Evolutionary conservation across 2,113 vertebrate species (phyloP).

Genomic region (Dascyllus trimaculatus): DNA sequence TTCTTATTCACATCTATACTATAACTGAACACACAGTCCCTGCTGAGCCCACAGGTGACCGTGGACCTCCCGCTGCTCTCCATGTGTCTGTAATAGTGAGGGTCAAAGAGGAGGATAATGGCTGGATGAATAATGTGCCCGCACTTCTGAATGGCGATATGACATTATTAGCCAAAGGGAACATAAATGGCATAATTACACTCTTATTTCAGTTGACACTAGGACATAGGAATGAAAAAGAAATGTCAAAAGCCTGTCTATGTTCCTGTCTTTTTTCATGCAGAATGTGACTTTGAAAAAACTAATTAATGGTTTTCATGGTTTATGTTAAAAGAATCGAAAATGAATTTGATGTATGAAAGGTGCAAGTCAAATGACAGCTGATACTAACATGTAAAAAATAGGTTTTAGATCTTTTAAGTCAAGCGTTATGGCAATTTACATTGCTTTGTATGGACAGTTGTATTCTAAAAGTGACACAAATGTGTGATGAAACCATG

Average conservation of each 20-base stretch:
- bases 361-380: not conserved
- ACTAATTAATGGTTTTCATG: too few relatives aligned
- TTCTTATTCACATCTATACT: not conserved
- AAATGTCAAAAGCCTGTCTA: not conserved
- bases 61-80: not conserved
- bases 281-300: too few relatives aligned
- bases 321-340: not conserved
- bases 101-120: constrained; percentile 31
- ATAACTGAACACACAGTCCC: not conserved
- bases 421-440: too few relatives aligned
- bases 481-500: too few relatives aligned
- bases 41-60: not conserved
- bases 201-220: not conserved
- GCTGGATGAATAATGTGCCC: constrained; percentile 16
- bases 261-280: not conserved
- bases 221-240: not conserved
- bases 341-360: not conserved
- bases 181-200: constrained; percentile 1
- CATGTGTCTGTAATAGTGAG: constrained; percentile 7
- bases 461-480: too few relatives aligned
- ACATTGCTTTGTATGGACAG: too few relatives aligned
- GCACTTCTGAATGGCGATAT: not conserved
- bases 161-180: constrained; percentile 9
- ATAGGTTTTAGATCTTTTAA: too few relatives aligned
- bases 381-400: too few relatives aligned